Conservation (phyloP, 1,140 invertebrate genomes). For the Drosophila rufa region DNA sequence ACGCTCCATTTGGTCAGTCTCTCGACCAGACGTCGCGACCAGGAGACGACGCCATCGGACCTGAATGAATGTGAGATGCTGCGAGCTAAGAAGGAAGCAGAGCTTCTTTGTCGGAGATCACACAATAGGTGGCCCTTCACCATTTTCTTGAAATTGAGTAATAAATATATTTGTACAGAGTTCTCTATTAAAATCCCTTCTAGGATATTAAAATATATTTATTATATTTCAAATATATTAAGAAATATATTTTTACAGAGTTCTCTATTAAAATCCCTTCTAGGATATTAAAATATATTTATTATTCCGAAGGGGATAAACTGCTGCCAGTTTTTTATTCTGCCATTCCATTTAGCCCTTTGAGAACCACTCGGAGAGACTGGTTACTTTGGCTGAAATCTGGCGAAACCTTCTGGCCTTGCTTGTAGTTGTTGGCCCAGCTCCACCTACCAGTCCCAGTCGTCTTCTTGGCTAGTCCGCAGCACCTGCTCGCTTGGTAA, state of each 20-base stretch:
- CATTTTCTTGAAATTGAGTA: not conserved
- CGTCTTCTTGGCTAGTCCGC: conserved; percentile 71
- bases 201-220: not conserved
- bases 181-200: not conserved
- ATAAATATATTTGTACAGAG: not conserved
- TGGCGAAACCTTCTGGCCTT: not conserved
- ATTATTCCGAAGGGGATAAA: too few species aligned
- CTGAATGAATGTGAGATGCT: conserved; percentile 9
- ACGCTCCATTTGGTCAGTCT: conserved; percentile 65
- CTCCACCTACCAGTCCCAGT: conserved; percentile 63
- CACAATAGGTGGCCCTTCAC: not conserved
- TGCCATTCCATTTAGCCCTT: not conserved
- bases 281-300: not conserved
- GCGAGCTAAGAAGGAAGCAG: conserved; percentile 2
- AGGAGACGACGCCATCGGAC: conserved; percentile 56
- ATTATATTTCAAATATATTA: too few species aligned
- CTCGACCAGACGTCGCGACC: conserved; percentile 64
- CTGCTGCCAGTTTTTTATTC: too few species aligned
- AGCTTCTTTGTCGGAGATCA: not conserved
- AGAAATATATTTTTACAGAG: not conserved
- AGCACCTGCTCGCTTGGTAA: conserved; percentile 57
- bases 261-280: not conserved
- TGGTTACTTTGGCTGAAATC: not conserved
- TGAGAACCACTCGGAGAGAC: not conserved
- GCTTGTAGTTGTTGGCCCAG: conserved; percentile 27